Evolutionary conservation across 2,888 invertebrate species (phyloP).

Genomic region (Cordilura impudica): DNA sequence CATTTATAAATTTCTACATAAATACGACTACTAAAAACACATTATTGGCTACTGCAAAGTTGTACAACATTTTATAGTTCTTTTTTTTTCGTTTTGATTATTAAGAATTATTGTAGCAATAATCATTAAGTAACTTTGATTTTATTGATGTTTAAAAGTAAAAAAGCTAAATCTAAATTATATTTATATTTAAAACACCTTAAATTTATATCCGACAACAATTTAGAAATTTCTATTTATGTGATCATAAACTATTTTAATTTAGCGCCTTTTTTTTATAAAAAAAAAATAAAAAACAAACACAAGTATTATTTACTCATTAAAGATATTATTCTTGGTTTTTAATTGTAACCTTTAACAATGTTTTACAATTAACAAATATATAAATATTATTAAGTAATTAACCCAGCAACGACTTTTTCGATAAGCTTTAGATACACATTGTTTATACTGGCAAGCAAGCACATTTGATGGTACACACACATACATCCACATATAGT

Average conservation of each 20-base stretch:
- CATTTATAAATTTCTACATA: slow-evolving; percentile 41
- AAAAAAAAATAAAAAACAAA: too few species aligned
- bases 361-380: slow-evolving; percentile 52
- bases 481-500: too few species aligned
- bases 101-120: slow-evolving; percentile 17
- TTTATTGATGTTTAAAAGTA: background rate
- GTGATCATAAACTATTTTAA: slow-evolving; percentile 36
- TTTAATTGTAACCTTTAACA: slow-evolving; percentile 48
- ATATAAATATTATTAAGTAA: slow-evolving; percentile 60
- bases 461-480: too few species aligned
- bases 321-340: background rate
- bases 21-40: background rate
- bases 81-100: slow-evolving; percentile 1
- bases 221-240: background rate
- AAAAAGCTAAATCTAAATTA: background rate
- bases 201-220: background rate
- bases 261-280: slow-evolving; percentile 37
- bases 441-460: too few species aligned
- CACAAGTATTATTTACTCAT: background rate
- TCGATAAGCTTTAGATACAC: background rate
- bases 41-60: background rate
- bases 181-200: background rate
- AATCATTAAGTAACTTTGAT: background rate
- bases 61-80: slow-evolving; percentile 35
- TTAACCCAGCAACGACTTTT: slow-evolving; percentile 46